These are phyloP conservation scores for Thinocorus orbignyianus DNA, from an alignment of 2,113 vertebrate genomes.

Conservation along the genomic window DNA sequence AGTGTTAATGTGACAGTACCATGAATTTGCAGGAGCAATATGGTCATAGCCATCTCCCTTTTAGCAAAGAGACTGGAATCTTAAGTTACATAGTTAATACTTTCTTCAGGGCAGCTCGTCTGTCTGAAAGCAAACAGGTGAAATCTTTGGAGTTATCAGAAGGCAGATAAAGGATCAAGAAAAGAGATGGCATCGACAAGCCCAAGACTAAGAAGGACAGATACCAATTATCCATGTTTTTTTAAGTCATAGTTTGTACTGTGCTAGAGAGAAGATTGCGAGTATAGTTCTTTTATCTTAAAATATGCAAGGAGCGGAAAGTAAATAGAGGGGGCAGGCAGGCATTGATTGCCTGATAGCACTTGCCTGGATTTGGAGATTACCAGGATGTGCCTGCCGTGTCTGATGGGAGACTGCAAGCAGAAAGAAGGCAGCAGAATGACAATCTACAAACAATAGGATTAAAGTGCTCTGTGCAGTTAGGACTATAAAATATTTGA, in stretches of 20 bases:
- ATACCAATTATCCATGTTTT: not conserved
- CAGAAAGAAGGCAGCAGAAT: slow-evolving; percentile 26
- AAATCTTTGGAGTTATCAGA: not conserved
- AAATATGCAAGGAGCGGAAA: slow-evolving; percentile 65
- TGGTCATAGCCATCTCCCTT: not conserved
- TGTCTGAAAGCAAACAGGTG: not conserved
- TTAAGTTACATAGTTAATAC: not conserved
- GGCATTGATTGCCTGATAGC: slow-evolving; percentile 57
- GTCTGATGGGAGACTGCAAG: slow-evolving; percentile 19
- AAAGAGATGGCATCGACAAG: not conserved
- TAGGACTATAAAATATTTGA: slow-evolving; percentile 32
- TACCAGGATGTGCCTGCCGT: slow-evolving; percentile 39
- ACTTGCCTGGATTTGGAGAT: slow-evolving; percentile 61
- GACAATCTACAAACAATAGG: slow-evolving; percentile 63
- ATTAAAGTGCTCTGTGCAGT: slow-evolving; percentile 37
- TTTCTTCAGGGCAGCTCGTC: not conserved
- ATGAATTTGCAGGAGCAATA: not conserved
- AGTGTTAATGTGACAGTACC: rapidly evolving
- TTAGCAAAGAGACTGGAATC: not conserved
- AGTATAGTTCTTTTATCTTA: slow-evolving; percentile 29
- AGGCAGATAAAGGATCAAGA: not conserved
- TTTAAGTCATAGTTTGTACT: not conserved
- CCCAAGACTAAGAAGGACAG: not conserved
- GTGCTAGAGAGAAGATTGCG: not conserved
- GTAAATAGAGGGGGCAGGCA: slow-evolving; percentile 54